Conservation (phyloP, 2,113 vertebrate species). For the Pygoscelis adeliae region DNA sequence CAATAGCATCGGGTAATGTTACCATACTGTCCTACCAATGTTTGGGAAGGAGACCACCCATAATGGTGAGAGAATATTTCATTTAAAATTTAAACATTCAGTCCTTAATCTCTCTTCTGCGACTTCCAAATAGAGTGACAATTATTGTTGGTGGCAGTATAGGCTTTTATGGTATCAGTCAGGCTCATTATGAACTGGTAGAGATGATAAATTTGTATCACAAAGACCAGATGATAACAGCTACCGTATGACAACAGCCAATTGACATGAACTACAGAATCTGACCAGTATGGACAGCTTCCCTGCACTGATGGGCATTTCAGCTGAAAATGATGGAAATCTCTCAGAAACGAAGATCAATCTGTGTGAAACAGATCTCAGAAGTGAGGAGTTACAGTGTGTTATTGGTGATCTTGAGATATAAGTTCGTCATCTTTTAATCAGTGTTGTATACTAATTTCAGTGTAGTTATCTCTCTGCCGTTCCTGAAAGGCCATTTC, state of each 20-base stretch:
- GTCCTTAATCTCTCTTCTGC: slow-evolving; percentile 17
- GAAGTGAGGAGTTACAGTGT: not conserved
- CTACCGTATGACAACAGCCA: not conserved
- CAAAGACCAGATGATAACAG: slow-evolving; percentile 14
- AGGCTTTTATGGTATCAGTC: not conserved
- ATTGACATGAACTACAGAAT: not conserved
- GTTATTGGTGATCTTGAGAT: not conserved
- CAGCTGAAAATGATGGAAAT: not conserved
- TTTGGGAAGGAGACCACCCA: slow-evolving; percentile 48
- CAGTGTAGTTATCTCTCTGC: not conserved
- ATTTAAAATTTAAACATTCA: slow-evolving; percentile 35
- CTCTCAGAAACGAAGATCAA: not conserved
- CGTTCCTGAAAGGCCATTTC: not conserved
- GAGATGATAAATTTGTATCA: slow-evolving; percentile 17
- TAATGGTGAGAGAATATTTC: slow-evolving; percentile 20
- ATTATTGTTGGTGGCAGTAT: not conserved
- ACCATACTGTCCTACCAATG: not conserved
- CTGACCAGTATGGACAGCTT: not conserved
- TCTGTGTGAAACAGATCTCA: not conserved
- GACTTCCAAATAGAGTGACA: not conserved
- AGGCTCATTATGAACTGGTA: not conserved
- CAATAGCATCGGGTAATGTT: not conserved
- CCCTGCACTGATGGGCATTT: not conserved
- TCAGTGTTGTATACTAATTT: not conserved
- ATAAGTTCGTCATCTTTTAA: not conserved